These are phyloP conservation scores for Pyrgilauda ruficollis DNA, from an alignment of 2,113 vertebrate genomes.

Conservation along the genomic window DNA sequence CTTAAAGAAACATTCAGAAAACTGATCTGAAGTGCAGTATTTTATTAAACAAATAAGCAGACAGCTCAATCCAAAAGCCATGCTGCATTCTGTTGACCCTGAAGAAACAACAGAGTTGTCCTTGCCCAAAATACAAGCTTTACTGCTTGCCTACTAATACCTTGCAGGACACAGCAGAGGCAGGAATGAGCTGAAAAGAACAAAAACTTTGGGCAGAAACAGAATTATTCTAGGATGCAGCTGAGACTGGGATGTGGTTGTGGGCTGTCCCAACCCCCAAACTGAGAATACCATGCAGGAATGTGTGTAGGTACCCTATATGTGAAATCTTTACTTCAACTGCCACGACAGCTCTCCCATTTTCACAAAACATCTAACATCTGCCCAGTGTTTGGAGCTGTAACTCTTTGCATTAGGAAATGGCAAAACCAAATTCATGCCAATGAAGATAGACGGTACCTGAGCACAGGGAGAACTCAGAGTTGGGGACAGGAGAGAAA, in stretches of 20 bases:
- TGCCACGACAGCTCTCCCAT: not conserved
- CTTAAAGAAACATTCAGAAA: not conserved
- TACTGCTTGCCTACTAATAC: not conserved
- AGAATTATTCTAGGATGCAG: not conserved
- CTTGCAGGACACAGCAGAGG: not conserved
- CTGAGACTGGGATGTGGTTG: not conserved
- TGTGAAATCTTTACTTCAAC: not conserved
- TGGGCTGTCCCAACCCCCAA: not conserved
- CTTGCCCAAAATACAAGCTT: not conserved
- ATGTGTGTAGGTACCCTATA: not conserved
- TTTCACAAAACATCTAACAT: not conserved
- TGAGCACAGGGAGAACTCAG: not conserved
- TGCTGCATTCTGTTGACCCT: not conserved
- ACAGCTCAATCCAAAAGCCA: not conserved
- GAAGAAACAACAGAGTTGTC: not conserved
- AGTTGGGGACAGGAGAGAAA: not conserved
- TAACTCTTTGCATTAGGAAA: not conserved
- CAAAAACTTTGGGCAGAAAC: not conserved
- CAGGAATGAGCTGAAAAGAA: not conserved
- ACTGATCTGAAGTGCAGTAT: not conserved
- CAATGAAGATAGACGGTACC: not conserved
- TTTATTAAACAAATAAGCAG: not conserved
- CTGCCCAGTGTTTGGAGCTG: not conserved
- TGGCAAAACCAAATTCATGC: not conserved
- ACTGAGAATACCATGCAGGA: not conserved